A percentile compares a stretch with the other conserved stretches of the same genome.
Conservation (phyloP, 1,140 invertebrate genomes). For the Diachasmimorpha longicaudata region DNA sequence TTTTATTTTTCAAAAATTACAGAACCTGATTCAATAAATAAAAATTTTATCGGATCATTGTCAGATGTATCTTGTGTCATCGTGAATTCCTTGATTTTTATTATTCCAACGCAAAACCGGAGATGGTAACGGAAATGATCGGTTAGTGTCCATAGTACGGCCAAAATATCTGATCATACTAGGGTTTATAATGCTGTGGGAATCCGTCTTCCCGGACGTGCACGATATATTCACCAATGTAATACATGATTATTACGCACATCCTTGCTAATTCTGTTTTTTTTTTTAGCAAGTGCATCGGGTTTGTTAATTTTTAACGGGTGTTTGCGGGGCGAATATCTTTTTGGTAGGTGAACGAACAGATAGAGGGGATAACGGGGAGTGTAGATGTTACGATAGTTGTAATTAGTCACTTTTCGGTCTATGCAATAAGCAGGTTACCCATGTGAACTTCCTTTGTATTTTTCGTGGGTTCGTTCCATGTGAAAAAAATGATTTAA, state of each 20-base stretch:
- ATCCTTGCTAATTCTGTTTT: constrained; percentile 51
- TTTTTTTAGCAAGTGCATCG: neutral
- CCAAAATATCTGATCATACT: constrained; percentile 25
- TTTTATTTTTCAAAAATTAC: no score
- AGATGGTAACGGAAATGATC: constrained; percentile 19
- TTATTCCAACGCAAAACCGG: neutral
- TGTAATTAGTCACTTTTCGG: constrained; percentile 58
- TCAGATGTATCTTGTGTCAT: neutral
- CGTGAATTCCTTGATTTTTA: neutral
- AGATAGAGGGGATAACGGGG: constrained; percentile 15
- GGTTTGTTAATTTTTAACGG: constrained; percentile 6
- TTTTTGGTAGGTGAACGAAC: constrained; percentile 33
- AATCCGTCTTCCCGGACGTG: constrained; percentile 52
- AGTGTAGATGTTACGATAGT: constrained; percentile 58
- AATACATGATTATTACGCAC: constrained; percentile 58
- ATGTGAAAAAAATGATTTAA: constrained; percentile 10
- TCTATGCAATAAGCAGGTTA: constrained; percentile 57
- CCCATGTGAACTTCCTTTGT: constrained; percentile 60
- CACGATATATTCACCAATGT: constrained; percentile 39
- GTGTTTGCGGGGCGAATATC: constrained; percentile 36
- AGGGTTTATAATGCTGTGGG: constrained; percentile 41
- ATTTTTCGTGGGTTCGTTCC: constrained; percentile 42
- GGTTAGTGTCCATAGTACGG: constrained; percentile 15
- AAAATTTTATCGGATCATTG: neutral
- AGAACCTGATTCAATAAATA: no score